Evolutionary conservation across 1,140 invertebrate species (phyloP), one percentile per base, ranked within the genome.

Genomic region (Anastrepha obliqua): DNA sequence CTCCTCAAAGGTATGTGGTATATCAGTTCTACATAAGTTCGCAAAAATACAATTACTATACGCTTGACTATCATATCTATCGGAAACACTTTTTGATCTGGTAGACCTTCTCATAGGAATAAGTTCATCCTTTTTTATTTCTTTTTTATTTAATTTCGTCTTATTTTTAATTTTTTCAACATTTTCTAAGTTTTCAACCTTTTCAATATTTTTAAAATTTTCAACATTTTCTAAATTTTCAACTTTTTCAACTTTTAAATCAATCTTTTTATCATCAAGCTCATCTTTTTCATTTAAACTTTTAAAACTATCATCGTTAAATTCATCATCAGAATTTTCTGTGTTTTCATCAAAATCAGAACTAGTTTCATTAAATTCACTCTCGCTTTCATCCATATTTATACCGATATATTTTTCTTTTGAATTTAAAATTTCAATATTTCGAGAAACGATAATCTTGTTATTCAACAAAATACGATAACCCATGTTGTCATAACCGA

Each of bases 21-120:
- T 89, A 44, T 92, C 88, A 89, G 89, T 74, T 88, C 89, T 67
- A 89, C 90, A 55, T 11, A 55, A 89, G 74, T 92, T 93, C 6
- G 92, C 89, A 90, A 90, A 91, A 90, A 91, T 91, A 89, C 88
- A 90, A 91, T 90, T 89, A 44, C 89, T 87, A 78, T 6, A 86
- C 78, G 89, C 88, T 88, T 89, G 86, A 88, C 88, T 86, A 86
- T 88, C 89, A 87, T 88, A 89, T 89, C 89, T 89, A 87, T n/a
- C 89, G 58, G 88, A 89, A 88, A 87, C 89, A 87, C 89, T 89
- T 78, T 67, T 17, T 59, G 15, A 58, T 88, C 58, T 86, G 87
- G 42, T 86, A 62, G 70, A 60, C 29, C 29, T 29, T 29, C 29
- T 29, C 29, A 29, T 29, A 29, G 29, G 29, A 29, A 29, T 29